Evolutionary conservation across 2,113 vertebrate genomes (phyloP).

Genomic region (Mormyrus iriodes): DNA sequence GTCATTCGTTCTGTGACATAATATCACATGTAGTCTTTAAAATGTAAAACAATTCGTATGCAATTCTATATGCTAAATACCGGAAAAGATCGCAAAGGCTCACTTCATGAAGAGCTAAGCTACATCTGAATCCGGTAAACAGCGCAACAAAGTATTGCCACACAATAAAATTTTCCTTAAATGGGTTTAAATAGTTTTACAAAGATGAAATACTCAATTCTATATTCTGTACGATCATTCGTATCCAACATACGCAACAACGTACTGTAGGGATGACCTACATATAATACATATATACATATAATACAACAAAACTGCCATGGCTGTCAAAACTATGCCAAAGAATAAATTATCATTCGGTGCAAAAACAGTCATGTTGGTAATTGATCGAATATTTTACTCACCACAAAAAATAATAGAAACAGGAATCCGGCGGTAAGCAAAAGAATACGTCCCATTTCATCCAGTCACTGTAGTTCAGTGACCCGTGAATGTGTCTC

Average conservation of each 20-base stretch:
- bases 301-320: background rate
- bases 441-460: constrained; percentile 3
- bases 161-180: background rate
- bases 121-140: background rate
- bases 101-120: background rate
- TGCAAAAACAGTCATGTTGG: background rate
- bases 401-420: background rate
- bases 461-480: background rate
- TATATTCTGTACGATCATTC: background rate
- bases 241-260: background rate
- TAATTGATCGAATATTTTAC: background rate
- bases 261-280: background rate
- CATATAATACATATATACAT: background rate
- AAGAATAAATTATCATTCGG: background rate
- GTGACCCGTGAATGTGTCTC: background rate
- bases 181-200: background rate
- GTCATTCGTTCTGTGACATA: background rate
- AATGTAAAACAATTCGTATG: background rate
- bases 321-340: background rate
- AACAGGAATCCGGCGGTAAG: background rate
- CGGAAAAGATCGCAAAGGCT: background rate
- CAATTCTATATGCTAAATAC: background rate
- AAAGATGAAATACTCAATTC: background rate
- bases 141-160: background rate
- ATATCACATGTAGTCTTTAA: background rate